Evolutionary conservation across 2,113 vertebrate species (phyloP).

Genomic region (Engystomops pustulosus): DNA sequence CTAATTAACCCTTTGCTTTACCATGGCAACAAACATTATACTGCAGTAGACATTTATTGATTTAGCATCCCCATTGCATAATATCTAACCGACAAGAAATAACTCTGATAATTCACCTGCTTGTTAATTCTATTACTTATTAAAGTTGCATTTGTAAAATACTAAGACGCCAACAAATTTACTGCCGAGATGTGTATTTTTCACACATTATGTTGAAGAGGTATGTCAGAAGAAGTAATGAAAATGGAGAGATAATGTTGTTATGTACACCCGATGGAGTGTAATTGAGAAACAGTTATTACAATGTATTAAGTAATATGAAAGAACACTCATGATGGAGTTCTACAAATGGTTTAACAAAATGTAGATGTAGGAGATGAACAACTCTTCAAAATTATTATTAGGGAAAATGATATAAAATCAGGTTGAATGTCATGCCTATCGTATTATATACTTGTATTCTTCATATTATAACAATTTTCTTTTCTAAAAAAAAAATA

Average conservation of each 20-base stretch:
- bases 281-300: conserved; percentile 16
- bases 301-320: background rate
- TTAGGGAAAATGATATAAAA: background rate
- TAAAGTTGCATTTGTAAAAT: conserved; percentile 23
- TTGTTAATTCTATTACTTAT: conserved; percentile 27
- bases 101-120: conserved; percentile 6
- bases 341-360: background rate
- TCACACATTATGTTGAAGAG: conserved; percentile 34
- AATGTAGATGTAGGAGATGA: background rate
- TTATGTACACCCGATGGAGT: conserved; percentile 23
- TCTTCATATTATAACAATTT: no score
- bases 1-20: conserved; percentile 36
- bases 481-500: no score
- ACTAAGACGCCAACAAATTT: conserved; percentile 28
- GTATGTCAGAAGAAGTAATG: conserved; percentile 24
- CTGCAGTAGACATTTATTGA: background rate
- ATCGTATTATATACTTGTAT: no score
- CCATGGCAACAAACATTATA: background rate
- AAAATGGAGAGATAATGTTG: conserved; percentile 35
- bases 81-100: background rate
- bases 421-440: no score
- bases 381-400: background rate
- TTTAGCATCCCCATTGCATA: background rate
- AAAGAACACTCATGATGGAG: background rate
- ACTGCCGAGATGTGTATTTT: conserved; percentile 18